Conservation (phyloP, 2,113 vertebrate genomes). For the Hiodon tergisus region DNA sequence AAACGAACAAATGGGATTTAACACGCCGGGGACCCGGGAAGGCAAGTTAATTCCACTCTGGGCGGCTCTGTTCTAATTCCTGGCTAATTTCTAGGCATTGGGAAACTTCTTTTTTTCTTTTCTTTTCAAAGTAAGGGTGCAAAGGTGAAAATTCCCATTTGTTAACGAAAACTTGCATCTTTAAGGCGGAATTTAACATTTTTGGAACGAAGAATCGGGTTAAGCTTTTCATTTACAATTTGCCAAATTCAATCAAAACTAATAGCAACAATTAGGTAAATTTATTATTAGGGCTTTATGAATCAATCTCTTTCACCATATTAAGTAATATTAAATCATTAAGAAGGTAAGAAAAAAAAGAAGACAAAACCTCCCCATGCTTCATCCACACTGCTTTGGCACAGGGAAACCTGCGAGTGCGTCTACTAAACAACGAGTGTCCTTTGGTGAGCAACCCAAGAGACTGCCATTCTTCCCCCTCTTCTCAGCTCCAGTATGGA, state of each 20-base stretch:
- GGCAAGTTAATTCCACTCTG: slow-evolving; percentile 89
- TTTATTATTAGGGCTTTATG: slow-evolving; percentile 65
- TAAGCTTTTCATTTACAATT: slow-evolving; percentile 49
- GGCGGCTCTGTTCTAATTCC: slow-evolving; percentile 83
- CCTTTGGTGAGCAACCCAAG: slow-evolving; percentile 78
- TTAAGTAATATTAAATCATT: slow-evolving; percentile 76
- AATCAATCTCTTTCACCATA: slow-evolving; percentile 62
- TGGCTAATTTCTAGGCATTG: slow-evolving; percentile 90
- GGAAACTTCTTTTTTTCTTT: slow-evolving; percentile 73
- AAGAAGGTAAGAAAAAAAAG: slow-evolving; percentile 50
- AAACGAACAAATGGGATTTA: slow-evolving; percentile 89
- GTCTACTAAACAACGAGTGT: slow-evolving; percentile 85
- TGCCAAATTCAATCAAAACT: slow-evolving; percentile 62
- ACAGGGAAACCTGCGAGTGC: slow-evolving; percentile 76
- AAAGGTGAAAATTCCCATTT: slow-evolving; percentile 45
- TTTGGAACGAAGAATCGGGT: slow-evolving; percentile 47
- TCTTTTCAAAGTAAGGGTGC: slow-evolving; percentile 67
- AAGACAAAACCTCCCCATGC: too few species aligned
- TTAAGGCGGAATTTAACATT: slow-evolving; percentile 25
- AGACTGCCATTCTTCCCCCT: slow-evolving; percentile 96
- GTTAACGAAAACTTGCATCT: too few species aligned
- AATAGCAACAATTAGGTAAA: slow-evolving; percentile 50
- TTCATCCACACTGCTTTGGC: slow-evolving; percentile 56
- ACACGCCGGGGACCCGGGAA: slow-evolving; percentile 81
- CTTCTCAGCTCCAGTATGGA: slow-evolving; percentile 88